These are phyloP conservation scores for Palloptera scutellata DNA, from an alignment of 2,888 invertebrate genomes.

Conservation along the genomic window DNA sequence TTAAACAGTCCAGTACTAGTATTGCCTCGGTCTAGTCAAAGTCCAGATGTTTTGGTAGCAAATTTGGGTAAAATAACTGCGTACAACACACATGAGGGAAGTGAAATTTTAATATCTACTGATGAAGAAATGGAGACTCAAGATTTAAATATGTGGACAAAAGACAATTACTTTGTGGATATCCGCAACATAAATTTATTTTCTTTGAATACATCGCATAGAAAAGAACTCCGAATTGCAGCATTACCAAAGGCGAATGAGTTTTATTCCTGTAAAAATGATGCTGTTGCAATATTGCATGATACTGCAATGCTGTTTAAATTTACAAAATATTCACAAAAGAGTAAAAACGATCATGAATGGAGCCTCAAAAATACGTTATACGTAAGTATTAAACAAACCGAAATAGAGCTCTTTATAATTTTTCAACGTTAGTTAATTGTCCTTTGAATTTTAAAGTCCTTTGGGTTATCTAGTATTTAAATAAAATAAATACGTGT, in stretches of 20 bases:
- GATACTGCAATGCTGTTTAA: conserved; percentile 82
- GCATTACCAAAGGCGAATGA: conserved; percentile 70
- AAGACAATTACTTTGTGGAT: conserved; percentile 71
- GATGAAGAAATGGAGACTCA: background rate
- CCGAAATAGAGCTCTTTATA: background rate
- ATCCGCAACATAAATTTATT: conserved; percentile 88
- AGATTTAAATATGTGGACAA: conserved; percentile 29
- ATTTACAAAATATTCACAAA: conserved; percentile 42
- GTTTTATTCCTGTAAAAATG: conserved; percentile 76
- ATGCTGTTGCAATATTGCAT: conserved; percentile 87
- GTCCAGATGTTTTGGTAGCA: conserved; percentile 86
- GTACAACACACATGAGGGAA: conserved; percentile 59
- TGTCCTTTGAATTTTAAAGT: too few relatives aligned
- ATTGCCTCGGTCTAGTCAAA: conserved; percentile 79
- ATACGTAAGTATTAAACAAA: conserved; percentile 39
- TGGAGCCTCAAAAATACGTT: conserved; percentile 34
- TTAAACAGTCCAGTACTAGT: conserved; percentile 93
- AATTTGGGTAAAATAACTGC: conserved; percentile 89
- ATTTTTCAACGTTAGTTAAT: too few relatives aligned
- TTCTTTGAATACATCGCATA: conserved; percentile 72
- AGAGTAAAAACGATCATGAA: conserved; percentile 25
- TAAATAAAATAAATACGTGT: too few relatives aligned
- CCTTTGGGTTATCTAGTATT: too few relatives aligned
- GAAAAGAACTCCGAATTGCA: conserved; percentile 60
- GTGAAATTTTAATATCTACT: conserved; percentile 27